These are phyloP conservation scores for Eolophus roseicapilla DNA, from an alignment of 2,113 vertebrate genomes.

Conservation along the genomic window DNA sequence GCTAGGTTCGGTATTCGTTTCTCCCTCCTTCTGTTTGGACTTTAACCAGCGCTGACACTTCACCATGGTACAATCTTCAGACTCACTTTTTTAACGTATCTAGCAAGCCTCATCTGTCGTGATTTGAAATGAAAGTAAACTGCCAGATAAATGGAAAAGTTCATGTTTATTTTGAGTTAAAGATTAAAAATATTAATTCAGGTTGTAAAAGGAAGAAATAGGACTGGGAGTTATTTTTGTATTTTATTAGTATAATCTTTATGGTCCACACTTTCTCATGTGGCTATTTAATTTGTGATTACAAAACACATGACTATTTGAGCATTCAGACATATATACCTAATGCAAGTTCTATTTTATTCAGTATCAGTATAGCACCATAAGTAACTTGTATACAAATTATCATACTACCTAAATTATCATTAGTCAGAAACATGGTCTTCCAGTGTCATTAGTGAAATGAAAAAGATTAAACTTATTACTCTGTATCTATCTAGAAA, in stretches of 20 bases:
- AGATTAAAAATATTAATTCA: not conserved
- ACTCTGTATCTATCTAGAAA: not conserved
- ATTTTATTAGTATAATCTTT: not conserved
- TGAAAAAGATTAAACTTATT: not conserved
- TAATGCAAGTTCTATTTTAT: not conserved
- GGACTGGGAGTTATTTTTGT: not conserved
- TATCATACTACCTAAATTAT: not conserved
- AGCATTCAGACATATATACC: not conserved
- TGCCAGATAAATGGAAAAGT: not conserved
- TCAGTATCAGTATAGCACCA: not conserved
- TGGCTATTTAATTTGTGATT: not conserved
- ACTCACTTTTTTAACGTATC: not conserved
- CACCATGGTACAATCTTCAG: not conserved
- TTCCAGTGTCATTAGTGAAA: not conserved
- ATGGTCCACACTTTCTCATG: not conserved
- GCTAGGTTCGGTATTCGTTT: not conserved
- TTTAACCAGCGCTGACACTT: not conserved
- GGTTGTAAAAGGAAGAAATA: not conserved
- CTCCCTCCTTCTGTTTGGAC: not conserved
- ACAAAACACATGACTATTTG: not conserved
- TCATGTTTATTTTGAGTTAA: not conserved
- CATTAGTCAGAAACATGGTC: not conserved
- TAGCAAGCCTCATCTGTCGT: not conserved
- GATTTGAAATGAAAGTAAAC: not conserved
- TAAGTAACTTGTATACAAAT: not conserved